Base-by-base conservation (phyloP, 2,888 invertebrate genomes). In the Entomobrya multifasciata region DNA sequence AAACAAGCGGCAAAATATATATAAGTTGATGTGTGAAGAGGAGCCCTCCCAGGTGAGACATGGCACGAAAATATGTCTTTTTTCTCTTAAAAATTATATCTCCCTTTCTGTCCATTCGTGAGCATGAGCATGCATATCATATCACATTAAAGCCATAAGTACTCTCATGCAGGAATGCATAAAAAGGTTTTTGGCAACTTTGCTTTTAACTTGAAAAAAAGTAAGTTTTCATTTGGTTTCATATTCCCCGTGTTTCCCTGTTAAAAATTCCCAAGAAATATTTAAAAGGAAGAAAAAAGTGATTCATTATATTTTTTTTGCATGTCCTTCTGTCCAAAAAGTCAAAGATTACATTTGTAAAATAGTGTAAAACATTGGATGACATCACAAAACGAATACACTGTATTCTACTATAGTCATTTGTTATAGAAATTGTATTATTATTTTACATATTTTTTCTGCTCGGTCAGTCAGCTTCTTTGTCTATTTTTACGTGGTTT, bases 11-110 rank as follows among this genome's bases (percentile, higher is more conserved):
- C 15, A 49, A n/a, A n/a, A n/a, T n/a, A n/a, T n/a, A n/a, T n/a
- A n/a, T n/a, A 20, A 17, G 65, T 65, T 80, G 81, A 81, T 81
- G 74, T 74, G 83, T 83, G 83, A 83, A 83, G 83, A 76, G 55
- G 52, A 83, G 83, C 83, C 82, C 83, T 83, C 83, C 83, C 83
- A 83, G 83, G 83, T 83, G 55, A 70, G 79, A 79, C 15, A 55
- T 17, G 22, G 44, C 36, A 55, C 30, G 11, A 52, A 76, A 25
- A 74, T 47, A 13, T 25, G 20, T 47, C 49, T 74, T 74, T 22
- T 57, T 22, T 57, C 30, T 65, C 15, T 60, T 30, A 30, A 36
- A 36, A 65, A 30, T 30, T n/a, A 13, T 65, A 3, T 57, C 52
- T 2, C 47, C 20, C n/a, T 22, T 25, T 49, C 20, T 44, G 36